phyloP scores from a whole-genome alignment of 2,888 invertebrate genomes.

The Bombylius major region DNA sequence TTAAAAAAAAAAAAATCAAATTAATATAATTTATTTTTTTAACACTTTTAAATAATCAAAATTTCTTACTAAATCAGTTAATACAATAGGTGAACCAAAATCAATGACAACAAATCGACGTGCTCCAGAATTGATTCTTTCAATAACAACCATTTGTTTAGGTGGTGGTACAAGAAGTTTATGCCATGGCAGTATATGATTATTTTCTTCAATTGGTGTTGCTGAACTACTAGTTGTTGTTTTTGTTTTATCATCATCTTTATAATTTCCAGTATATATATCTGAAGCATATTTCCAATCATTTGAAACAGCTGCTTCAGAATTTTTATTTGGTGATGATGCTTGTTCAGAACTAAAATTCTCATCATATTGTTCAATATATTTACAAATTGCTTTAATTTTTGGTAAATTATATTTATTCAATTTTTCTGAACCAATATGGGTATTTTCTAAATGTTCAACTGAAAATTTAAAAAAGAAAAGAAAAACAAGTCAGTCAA shows the following conservation, averaged over 20 bases:
- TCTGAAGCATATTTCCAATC: conserved; percentile 13
- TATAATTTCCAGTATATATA: conserved; percentile 18
- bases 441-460: conserved; percentile 11
- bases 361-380: conserved; percentile 20
- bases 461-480: conserved; percentile 7
- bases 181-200: conserved; percentile 51
- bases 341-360: conserved; percentile 8
- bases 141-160: conserved; percentile 76
- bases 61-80: conserved; percentile 61
- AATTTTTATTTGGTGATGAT: conserved; percentile 7
- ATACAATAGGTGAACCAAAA: conserved; percentile 72
- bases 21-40: too few relatives aligned
- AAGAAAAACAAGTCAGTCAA: neutral
- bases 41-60: too few relatives aligned
- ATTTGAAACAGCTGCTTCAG: conserved; percentile 15
- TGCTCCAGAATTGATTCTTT: conserved; percentile 87
- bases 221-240: neutral
- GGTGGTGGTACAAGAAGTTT: conserved; percentile 67
- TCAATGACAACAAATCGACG: conserved; percentile 85
- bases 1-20: conserved; percentile 14
- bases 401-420: conserved; percentile 15
- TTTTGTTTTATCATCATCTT: conserved; percentile 13
- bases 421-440: neutral
- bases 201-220: conserved; percentile 17
- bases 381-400: conserved; percentile 21